Percentiles rank a stretch among this genome's conserved stretches.
phyloP scores from a whole-genome alignment of 2,113 vertebrate species.

The Pterocles orientalis region DNA sequence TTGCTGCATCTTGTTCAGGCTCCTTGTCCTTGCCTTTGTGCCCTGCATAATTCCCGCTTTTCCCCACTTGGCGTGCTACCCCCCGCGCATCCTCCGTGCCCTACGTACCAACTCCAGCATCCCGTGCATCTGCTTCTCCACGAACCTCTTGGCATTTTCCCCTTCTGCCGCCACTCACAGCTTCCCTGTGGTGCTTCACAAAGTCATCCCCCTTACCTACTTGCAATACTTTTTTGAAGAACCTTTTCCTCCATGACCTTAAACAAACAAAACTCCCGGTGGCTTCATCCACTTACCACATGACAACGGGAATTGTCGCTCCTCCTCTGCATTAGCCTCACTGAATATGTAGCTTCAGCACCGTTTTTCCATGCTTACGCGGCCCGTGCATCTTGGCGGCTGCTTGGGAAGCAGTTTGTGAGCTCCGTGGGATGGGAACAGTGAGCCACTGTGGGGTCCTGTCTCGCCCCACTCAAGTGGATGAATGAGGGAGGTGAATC shows the following conservation, averaged over 20 bases:
- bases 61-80: background rate
- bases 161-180: background rate
- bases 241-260: background rate
- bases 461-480: no score
- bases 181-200: background rate
- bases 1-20: background rate
- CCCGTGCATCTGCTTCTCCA: background rate
- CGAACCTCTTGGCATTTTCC: background rate
- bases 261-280: background rate
- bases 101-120: background rate
- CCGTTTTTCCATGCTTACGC: accelerated
- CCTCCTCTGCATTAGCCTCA: background rate
- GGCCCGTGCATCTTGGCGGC: background rate
- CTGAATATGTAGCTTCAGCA: background rate
- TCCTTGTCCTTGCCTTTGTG: conserved; percentile 54
- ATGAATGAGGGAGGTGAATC: no score
- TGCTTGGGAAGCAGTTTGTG: accelerated
- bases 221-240: background rate
- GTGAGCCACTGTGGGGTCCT: background rate
- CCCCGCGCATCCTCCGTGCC: background rate
- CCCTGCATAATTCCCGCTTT: conserved; percentile 24
- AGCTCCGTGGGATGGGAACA: accelerated
- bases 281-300: background rate
- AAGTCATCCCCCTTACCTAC: background rate
- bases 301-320: background rate